Evolutionary conservation across 2,797 vertebrate genomes (phyloP), one percentile per base, ranked within the genome.

Genomic region (Pagetopsis macropterus): DNA sequence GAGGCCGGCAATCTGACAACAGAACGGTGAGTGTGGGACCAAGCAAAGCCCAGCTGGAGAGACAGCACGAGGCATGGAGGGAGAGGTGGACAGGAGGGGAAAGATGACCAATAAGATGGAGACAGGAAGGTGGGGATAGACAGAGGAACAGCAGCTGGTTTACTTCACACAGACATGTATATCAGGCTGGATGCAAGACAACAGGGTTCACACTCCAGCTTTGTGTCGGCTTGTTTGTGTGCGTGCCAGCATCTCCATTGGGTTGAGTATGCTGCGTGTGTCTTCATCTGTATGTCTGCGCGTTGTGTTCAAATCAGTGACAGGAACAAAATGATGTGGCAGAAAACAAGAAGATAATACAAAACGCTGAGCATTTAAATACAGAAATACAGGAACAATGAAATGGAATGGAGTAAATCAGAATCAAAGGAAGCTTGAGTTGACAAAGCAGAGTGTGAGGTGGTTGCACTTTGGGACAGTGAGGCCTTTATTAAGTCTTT

Each of bases 151-250:
- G 73, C 94, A 95, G 95, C 95, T 96, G 83, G 94, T 94, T 97
- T 94, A 89, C 94, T 94, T 94, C 94, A 96, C 95, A 97, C 91
- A 97, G 90, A 96, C 91, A 95, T 94, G 72, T 52, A 93, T 90
- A 85, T 96, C 95, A 97, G 96, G 95, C 96, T 95, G 94, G 95
- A 98, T 96, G 96, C 95, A 98, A 95, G 95, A 95, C 95, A 68
- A 83, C 94, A 94, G 92, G 92, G 95, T 91, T 86, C 55, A 96
- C 95, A 95, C 92, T 95, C 87, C 61, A 9, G 62, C 10, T 74
- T 65, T 76, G 67, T 72, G 72, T 84, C 3, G 81, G 72, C 54
- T 3, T 70, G 57, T 72, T 72, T 61, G 27, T 79, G 65, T 65
- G 67, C 66, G 10, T 50, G 57, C 31, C 0, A 15, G 45, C 41